Evolutionary conservation across 2,113 vertebrate genomes (phyloP).

Genomic region (Cyanoliseus patagonus): DNA sequence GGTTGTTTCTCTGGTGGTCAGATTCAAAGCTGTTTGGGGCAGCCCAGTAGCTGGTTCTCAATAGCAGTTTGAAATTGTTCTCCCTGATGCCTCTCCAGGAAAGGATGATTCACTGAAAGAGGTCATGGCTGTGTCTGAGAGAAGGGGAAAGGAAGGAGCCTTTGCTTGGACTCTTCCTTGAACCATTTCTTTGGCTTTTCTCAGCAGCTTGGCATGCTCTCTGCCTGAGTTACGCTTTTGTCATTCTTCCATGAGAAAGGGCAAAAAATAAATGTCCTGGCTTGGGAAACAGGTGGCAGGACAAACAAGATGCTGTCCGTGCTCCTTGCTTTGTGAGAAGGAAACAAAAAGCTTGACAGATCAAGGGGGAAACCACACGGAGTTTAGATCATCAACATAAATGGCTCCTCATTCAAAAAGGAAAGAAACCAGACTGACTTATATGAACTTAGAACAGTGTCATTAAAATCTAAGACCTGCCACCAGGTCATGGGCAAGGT

Average conservation of each 20-base stretch:
- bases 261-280: slow-evolving; percentile 8
- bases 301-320: not conserved
- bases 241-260: slow-evolving; percentile 23
- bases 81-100: slow-evolving; percentile 33
- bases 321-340: not conserved
- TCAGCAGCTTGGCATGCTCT: not conserved
- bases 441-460: not conserved
- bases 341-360: slow-evolving; percentile 23
- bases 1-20: slow-evolving; percentile 40
- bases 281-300: slow-evolving; percentile 49
- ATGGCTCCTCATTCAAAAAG: not conserved
- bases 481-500: not conserved
- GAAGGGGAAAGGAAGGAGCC: slow-evolving; percentile 7
- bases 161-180: not conserved
- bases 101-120: slow-evolving; percentile 33
- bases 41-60: slow-evolving; percentile 43
- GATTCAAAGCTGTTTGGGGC: slow-evolving; percentile 9
- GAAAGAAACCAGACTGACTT: not conserved
- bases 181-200: not conserved
- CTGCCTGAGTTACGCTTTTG: not conserved
- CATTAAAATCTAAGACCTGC: not conserved
- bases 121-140: not conserved
- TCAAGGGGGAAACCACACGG: not conserved
- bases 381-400: not conserved
- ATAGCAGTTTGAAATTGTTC: slow-evolving; percentile 12